Percentiles rank a stretch among this genome's conserved stretches.
phyloP scores from a whole-genome alignment of 1,140 invertebrate genomes.

The Bombus huntii region DNA sequence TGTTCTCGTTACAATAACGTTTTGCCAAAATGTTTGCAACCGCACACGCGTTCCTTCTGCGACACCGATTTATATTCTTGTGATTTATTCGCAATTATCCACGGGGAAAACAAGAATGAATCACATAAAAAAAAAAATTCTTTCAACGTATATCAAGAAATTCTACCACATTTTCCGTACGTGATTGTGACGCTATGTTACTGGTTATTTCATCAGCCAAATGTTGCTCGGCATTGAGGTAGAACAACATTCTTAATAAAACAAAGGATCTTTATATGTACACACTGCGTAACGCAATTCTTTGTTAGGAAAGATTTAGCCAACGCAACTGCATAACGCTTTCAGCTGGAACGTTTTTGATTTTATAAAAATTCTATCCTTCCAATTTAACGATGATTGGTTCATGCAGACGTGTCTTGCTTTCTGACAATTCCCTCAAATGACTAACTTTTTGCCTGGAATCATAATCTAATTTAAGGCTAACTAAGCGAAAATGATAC shows the following conservation, averaged over 20 bases:
- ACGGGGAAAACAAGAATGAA: not conserved
- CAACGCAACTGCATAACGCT: not conserved
- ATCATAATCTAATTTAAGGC: too few species aligned
- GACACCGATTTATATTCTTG: not conserved
- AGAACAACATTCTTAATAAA: not conserved
- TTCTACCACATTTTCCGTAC: not conserved
- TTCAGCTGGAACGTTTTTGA: too few species aligned
- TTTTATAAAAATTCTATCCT: too few species aligned
- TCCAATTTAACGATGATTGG: too few species aligned
- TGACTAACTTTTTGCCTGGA: too few species aligned
- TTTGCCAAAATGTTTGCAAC: too few species aligned
- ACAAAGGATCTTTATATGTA: not conserved
- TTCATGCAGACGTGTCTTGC: too few species aligned
- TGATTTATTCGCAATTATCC: not conserved
- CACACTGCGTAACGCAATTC: not conserved
- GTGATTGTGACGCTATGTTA: not conserved
- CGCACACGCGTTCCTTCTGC: too few species aligned
- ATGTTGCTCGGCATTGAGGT: constrained; percentile 9
- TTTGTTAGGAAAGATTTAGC: not conserved
- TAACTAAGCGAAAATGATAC: too few species aligned
- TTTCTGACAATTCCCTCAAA: too few species aligned
- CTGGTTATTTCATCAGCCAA: constrained; percentile 24
- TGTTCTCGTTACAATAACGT: too few species aligned
- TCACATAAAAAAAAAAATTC: not conserved
- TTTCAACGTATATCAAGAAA: not conserved